phyloP scores from a whole-genome alignment of 2,113 vertebrate genomes.

The Brachyistius frenatus region DNA sequence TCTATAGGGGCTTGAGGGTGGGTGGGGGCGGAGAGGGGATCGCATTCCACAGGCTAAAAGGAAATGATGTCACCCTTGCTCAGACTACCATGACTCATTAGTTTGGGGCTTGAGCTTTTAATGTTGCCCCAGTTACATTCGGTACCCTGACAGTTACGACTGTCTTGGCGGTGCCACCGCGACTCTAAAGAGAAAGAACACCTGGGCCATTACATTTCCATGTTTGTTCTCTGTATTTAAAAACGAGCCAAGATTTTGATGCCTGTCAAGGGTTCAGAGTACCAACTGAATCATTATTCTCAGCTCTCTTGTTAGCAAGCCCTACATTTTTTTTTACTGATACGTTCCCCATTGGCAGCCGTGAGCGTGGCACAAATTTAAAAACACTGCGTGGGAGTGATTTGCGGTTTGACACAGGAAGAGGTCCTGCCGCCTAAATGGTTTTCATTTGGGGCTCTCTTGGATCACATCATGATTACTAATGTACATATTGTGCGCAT shows the following conservation, averaged over 20 bases:
- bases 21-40: constrained; percentile 16
- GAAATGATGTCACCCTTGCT: constrained; percentile 74
- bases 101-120: constrained; percentile 45
- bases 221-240: constrained; percentile 27
- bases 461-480: constrained; percentile 42
- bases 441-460: constrained; percentile 35
- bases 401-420: not conserved
- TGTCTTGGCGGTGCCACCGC: constrained; percentile 33
- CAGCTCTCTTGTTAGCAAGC: constrained; percentile 33
- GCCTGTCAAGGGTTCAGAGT: constrained; percentile 2
- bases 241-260: constrained; percentile 16
- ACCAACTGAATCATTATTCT: constrained; percentile 11
- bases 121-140: constrained; percentile 46
- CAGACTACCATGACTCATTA: constrained; percentile 74
- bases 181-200: constrained; percentile 45
- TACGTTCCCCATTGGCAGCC: constrained; percentile 10
- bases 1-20: constrained; percentile 6
- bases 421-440: too few species aligned
- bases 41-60: constrained; percentile 65
- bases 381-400: not conserved
- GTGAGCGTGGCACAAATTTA: constrained; percentile 2
- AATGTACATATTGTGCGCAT: constrained; percentile 13
- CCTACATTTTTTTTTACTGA: constrained; percentile 21
- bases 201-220: constrained; percentile 32
- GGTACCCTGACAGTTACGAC: constrained; percentile 21